phyloP scores from a whole-genome alignment of 2,888 invertebrate genomes.

The Cerceris rybyensis region DNA sequence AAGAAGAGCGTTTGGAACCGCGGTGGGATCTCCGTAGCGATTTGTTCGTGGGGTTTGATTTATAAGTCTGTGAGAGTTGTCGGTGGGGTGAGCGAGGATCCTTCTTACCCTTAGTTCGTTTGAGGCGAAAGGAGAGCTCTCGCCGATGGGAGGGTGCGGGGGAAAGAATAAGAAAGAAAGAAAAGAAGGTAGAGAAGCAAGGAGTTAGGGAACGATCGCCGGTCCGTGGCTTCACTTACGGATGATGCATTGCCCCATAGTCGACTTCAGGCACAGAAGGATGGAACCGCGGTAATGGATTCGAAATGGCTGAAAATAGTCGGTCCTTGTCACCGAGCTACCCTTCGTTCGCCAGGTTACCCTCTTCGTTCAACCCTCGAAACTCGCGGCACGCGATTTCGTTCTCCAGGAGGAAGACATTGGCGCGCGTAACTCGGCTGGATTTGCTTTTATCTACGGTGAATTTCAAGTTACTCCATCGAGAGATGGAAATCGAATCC shows the following conservation, averaged over 20 bases:
- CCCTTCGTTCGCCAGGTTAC: constrained; percentile 3
- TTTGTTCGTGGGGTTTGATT: constrained; percentile 76
- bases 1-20: constrained; percentile 65
- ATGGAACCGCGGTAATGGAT: constrained; percentile 73
- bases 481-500: not conserved
- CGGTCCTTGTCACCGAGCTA: constrained; percentile 63
- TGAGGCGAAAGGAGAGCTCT: constrained; percentile 31
- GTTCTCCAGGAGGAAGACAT: not conserved
- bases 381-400: constrained; percentile 32
- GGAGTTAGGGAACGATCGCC: constrained; percentile 65
- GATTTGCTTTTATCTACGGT: constrained; percentile 11
- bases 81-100: constrained; percentile 41
- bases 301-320: constrained; percentile 73
- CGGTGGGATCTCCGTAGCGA: constrained; percentile 70
- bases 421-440: not conserved
- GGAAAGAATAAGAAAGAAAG: constrained; percentile 23
- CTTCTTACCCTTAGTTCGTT: constrained; percentile 26
- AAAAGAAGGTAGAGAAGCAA: constrained; percentile 38
- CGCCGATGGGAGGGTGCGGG: not conserved
- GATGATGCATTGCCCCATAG: constrained; percentile 75
- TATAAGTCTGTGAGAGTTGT: constrained; percentile 74
- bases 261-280: constrained; percentile 74
- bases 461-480: not conserved
- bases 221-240: constrained; percentile 70
- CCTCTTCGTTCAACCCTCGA: constrained; percentile 4